Base-by-base conservation (phyloP, 2,797 vertebrate species). In the Galaxias olidus region DNA sequence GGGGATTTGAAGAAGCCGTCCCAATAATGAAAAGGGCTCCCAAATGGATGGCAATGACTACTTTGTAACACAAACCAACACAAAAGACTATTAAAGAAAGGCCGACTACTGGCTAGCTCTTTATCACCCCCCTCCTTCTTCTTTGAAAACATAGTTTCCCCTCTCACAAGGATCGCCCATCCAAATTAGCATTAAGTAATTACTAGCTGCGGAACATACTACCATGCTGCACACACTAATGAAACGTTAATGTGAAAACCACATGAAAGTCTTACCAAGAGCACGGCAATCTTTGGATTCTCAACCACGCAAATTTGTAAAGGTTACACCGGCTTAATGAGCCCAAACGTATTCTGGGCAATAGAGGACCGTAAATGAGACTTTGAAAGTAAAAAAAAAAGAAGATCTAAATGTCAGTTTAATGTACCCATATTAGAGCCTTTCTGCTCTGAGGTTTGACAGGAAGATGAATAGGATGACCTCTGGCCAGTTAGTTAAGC, bases 401-500 rank as follows among this genome's bases (percentile, higher is more conserved):
- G 65, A 15, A 12, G 3, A 30, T 62, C 67, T 58, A 82, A 78
- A 73, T 66, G 66, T 69, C 69, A 57, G 57, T 48, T 79, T 72
- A 55, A 68, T 79, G 82, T 63, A 66, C 49, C 65, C 48, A 59
- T 63, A 63, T 61, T 58, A 19, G 49, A 55, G 57, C 63, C 73
- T 42, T 20, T 56, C 54, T 56, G 67, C 52, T 48, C 10, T 58
- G 57, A 55, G 48, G 18, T 47, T 75, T 67, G 75, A 70, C 76
- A 63, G 11, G 47, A 61, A 73, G 74, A 72, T 83, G 69, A 86
- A 85, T 69, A 63, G 72, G 56, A 9, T 81, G 86, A 88, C 86
- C 84, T 73, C 48, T 41, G 77, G 81, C 75, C 82, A 78, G 79
- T 76, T 81, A 76, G 81, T 85, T 80, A 79, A 86, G 80, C 83